These are phyloP conservation scores for Torymus tubicola DNA, from an alignment of 2,888 invertebrate genomes.

Conservation along the genomic window DNA sequence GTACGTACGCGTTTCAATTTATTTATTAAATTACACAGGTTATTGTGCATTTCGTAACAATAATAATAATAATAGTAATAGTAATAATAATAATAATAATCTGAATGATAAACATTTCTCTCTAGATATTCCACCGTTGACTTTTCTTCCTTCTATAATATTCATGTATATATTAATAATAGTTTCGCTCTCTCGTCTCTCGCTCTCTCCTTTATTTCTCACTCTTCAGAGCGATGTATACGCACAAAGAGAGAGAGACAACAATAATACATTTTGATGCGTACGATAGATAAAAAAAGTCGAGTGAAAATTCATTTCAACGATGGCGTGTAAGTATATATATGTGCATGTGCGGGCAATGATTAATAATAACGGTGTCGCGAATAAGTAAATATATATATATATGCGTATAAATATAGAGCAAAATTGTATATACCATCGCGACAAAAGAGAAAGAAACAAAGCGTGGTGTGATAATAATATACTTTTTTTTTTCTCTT, in stretches of 20 bases:
- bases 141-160: too few species aligned
- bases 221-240: slow-evolving; percentile 29
- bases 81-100: slow-evolving; percentile 66
- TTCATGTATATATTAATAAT: neutral
- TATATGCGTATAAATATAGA: neutral
- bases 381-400: neutral
- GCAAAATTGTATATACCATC: neutral
- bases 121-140: slow-evolving; percentile 25
- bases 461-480: slow-evolving; percentile 33
- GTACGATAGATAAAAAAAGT: slow-evolving; percentile 17
- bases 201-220: slow-evolving; percentile 25
- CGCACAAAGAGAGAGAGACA: slow-evolving; percentile 2
- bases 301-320: slow-evolving; percentile 1
- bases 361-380: neutral
- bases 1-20: slow-evolving; percentile 76
- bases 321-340: slow-evolving; percentile 17
- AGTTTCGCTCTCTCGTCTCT: slow-evolving; percentile 36
- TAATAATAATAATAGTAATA: slow-evolving; percentile 64
- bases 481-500: slow-evolving; percentile 25
- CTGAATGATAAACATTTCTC: slow-evolving; percentile 54
- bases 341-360: slow-evolving; percentile 15
- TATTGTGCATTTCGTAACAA: slow-evolving; percentile 73
- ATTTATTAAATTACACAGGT: slow-evolving; percentile 76
- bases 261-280: slow-evolving; percentile 17
- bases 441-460: slow-evolving; percentile 44